A percentile compares a stretch with the other conserved stretches of the same genome.
These are phyloP conservation scores for Tanypteryx hageni DNA, from an alignment of 2,888 invertebrate species.

Conservation along the genomic window DNA sequence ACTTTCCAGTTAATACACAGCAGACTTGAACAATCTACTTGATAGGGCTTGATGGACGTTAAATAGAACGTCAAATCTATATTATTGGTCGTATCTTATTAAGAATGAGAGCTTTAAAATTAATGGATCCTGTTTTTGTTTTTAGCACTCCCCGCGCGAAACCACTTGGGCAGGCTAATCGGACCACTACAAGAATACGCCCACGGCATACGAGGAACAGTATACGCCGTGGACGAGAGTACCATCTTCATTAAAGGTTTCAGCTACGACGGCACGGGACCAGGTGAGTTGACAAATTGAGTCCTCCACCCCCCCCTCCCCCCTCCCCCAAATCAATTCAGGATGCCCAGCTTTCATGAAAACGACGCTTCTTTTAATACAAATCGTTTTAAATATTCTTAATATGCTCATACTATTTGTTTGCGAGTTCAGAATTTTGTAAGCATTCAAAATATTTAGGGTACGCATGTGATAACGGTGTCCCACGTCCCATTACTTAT, in stretches of 20 bases:
- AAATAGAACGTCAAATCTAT: too few species aligned
- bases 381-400: neutral
- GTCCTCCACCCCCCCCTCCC: neutral
- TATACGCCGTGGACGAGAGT: slow-evolving; percentile 92
- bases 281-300: slow-evolving; percentile 73
- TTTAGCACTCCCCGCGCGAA: slow-evolving; percentile 67
- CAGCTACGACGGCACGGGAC: slow-evolving; percentile 91
- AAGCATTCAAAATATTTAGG: too few species aligned
- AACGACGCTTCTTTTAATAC: neutral
- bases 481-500: too few species aligned
- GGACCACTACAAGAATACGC: slow-evolving; percentile 85
- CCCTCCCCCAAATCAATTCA: neutral
- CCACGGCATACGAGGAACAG: slow-evolving; percentile 88
- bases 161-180: slow-evolving; percentile 86
- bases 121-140: neutral
- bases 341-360: neutral
- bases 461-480: too few species aligned
- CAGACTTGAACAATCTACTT: too few species aligned
- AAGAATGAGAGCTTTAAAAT: neutral
- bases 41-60: too few species aligned
- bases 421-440: neutral
- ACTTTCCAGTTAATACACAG: too few species aligned
- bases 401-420: slow-evolving; percentile 27
- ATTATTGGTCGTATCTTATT: too few species aligned
- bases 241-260: slow-evolving; percentile 92